Conservation (phyloP, 2,113 vertebrate genomes). For the Apistogramma diplotaenia region DNA sequence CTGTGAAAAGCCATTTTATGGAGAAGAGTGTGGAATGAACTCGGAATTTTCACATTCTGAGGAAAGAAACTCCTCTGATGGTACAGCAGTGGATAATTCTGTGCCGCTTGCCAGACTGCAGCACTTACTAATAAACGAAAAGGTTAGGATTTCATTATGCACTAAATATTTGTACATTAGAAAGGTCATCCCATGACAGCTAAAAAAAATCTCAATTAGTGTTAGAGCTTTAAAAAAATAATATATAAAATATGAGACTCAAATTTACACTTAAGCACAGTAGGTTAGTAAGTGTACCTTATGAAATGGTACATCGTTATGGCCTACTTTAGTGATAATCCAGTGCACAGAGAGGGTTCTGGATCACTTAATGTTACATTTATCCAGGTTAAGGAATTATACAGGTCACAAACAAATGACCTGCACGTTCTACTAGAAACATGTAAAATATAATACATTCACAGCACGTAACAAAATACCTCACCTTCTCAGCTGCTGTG, state of each 20-base stretch:
- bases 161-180: neutral
- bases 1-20: neutral
- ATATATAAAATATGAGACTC: neutral
- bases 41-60: neutral
- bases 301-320: neutral
- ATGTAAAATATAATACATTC: neutral
- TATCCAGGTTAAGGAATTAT: neutral
- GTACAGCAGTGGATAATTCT: neutral
- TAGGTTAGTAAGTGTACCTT: neutral
- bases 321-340: neutral
- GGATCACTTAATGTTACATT: neutral
- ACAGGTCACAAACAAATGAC: conserved; percentile 1
- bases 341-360: neutral
- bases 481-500: neutral
- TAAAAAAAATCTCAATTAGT: neutral
- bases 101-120: neutral
- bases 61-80: neutral
- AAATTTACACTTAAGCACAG: neutral
- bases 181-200: neutral
- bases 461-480: neutral
- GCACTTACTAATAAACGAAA: neutral
- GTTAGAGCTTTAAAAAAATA: neutral
- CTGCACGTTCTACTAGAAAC: neutral
- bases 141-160: neutral
- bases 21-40: neutral